Evolutionary conservation across 2,888 invertebrate species (phyloP).

Genomic region (Elgonia sp.): DNA sequence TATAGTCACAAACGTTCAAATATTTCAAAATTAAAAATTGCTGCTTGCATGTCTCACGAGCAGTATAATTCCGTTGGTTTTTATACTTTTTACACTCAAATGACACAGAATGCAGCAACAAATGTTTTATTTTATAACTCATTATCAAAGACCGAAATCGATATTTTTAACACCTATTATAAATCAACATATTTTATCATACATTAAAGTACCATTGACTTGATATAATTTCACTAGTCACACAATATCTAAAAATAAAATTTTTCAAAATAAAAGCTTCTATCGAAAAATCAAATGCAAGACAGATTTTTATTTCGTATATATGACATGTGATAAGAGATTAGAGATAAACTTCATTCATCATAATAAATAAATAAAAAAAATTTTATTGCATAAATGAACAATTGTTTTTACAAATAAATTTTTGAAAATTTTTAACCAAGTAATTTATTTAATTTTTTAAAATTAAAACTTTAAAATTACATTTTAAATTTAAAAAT

Average conservation of each 20-base stretch:
- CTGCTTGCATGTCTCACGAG: background rate
- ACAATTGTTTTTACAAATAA: too few relatives aligned
- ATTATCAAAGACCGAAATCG: background rate
- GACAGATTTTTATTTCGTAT: background rate
- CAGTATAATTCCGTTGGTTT: background rate
- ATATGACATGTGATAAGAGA: background rate
- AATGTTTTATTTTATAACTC: constrained; percentile 4
- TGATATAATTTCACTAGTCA: constrained; percentile 6
- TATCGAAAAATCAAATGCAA: background rate
- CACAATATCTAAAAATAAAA: constrained; percentile 9
- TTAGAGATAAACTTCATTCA: too few relatives aligned
- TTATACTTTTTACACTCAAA: background rate
- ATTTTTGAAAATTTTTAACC: too few relatives aligned
- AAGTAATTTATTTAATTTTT: too few relatives aligned
- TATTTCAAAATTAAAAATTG: constrained; percentile 2
- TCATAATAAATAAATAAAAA: too few relatives aligned
- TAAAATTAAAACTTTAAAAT: too few relatives aligned
- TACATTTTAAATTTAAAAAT: too few relatives aligned
- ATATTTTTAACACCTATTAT: constrained; percentile 19
- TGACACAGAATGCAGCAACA: background rate
- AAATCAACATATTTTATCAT: constrained; percentile 37
- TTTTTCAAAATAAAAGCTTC: background rate
- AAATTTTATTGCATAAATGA: too few relatives aligned
- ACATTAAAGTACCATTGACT: constrained; percentile 38
- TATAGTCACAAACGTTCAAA: background rate